Evolutionary conservation across 1,140 invertebrate genomes (phyloP).

Genomic region (Papilio polyxenes): DNA sequence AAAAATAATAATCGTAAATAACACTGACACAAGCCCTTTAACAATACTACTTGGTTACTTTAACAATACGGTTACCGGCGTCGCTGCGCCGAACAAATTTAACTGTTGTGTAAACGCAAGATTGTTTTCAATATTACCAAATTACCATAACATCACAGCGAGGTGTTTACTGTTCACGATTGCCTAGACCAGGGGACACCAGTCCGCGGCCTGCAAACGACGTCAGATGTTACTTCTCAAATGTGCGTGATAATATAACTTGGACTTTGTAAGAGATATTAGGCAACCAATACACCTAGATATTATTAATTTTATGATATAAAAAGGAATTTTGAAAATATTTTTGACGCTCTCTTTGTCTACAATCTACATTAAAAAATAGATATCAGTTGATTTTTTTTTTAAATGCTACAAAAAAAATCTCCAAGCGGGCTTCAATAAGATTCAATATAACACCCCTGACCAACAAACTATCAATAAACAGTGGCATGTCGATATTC

Average conservation of each 20-base stretch:
- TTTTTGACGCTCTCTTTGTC: no score
- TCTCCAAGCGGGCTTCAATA: neutral
- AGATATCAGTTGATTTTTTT: neutral
- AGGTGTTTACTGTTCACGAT: conserved; percentile 32
- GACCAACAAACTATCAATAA: conserved; percentile 21
- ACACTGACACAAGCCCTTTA: neutral
- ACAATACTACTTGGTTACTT: neutral
- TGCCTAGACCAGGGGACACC: neutral
- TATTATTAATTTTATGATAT: no score
- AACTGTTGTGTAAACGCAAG: conserved; percentile 13
- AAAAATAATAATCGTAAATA: neutral
- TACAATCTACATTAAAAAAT: neutral
- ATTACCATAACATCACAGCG: conserved; percentile 33
- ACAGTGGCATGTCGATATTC: conserved; percentile 37
- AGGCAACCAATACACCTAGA: no score
- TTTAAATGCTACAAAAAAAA: neutral
- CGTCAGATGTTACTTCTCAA: neutral
- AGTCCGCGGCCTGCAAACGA: neutral
- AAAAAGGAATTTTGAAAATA: no score
- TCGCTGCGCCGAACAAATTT: neutral
- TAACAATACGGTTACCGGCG: neutral
- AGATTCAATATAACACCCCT: neutral
- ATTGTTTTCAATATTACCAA: conserved; percentile 30
- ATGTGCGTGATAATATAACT: neutral
- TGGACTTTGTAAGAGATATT: no score